Conservation (phyloP, 2,888 invertebrate genomes). For the Flexamia atlantica region DNA sequence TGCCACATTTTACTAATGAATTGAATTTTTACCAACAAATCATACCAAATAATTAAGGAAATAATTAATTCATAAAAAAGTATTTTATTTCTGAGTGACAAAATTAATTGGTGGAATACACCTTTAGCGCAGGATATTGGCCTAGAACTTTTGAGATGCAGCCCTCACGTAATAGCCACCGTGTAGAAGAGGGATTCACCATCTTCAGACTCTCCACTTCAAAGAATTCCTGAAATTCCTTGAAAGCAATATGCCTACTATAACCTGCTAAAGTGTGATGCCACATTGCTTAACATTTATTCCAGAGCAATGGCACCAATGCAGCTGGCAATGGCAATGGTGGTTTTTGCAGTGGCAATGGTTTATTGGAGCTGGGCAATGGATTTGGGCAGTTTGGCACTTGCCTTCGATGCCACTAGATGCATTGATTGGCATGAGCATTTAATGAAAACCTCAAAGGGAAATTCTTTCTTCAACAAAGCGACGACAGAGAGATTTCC, state of each 20-base stretch:
- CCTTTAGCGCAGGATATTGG: no score
- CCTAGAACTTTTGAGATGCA: background rate
- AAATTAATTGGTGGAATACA: no score
- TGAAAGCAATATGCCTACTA: slow-evolving; percentile 19
- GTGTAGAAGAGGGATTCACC: slow-evolving; percentile 7
- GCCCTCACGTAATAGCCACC: slow-evolving; percentile 24
- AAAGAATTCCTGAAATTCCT: slow-evolving; percentile 54
- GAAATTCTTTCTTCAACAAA: slow-evolving; percentile 22
- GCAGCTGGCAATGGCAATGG: no score
- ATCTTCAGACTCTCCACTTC: slow-evolving; percentile 48
- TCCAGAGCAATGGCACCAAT: no score
- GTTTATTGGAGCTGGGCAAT: no score
- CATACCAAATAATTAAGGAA: no score
- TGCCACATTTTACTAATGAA: no score
- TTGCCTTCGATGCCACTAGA: slow-evolving; percentile 44
- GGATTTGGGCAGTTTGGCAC: slow-evolving; percentile 41
- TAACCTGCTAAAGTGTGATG: slow-evolving; percentile 47
- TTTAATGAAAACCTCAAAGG: slow-evolving; percentile 23
- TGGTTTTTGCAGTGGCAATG: no score
- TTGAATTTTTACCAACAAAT: no score
- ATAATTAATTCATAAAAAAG: no score
- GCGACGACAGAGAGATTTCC: slow-evolving; percentile 47
- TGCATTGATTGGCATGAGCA: slow-evolving; percentile 50
- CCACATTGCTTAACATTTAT: slow-evolving; percentile 24
- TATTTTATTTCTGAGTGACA: no score